Conservation (phyloP, 2,888 invertebrate species). For the Anorthoa munda region DNA sequence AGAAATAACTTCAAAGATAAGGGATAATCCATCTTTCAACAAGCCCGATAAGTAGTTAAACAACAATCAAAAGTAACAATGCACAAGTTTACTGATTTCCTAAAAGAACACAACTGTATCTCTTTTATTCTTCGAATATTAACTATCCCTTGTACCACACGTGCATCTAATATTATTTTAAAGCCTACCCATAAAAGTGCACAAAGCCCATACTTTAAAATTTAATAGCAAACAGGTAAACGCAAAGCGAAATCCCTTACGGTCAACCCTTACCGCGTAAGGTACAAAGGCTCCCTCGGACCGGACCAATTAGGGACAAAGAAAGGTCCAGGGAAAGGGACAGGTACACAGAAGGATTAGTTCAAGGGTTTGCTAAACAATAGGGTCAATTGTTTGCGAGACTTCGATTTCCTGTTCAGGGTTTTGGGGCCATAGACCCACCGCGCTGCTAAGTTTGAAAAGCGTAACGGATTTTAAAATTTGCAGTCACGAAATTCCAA, state of each 20-base stretch:
- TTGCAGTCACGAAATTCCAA: background rate
- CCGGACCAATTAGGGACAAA: constrained; percentile 67
- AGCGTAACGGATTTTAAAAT: constrained; percentile 16
- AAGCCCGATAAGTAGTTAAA: background rate
- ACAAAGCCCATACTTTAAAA: constrained; percentile 52
- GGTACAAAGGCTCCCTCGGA: constrained; percentile 60
- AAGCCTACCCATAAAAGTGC: constrained; percentile 2
- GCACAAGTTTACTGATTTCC: background rate
- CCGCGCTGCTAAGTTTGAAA: constrained; percentile 49
- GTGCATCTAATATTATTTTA: constrained; percentile 5
- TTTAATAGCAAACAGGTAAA: constrained; percentile 63
- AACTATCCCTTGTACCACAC: background rate
- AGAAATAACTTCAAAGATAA: background rate
- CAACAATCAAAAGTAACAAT: background rate
- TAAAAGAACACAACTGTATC: background rate
- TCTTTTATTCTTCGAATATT: background rate
- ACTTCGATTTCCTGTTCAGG: constrained; percentile 65
- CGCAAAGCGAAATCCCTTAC: constrained; percentile 50
- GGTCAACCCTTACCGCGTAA: constrained; percentile 64
- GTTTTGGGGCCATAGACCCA: constrained; percentile 71
- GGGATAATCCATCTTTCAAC: background rate
- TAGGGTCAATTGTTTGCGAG: constrained; percentile 67
- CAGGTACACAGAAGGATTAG: constrained; percentile 67
- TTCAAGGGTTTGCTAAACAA: constrained; percentile 71
- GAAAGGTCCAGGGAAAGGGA: constrained; percentile 60